Conservation (phyloP, 2,888 invertebrate genomes). For the Hirtodrosophila alboralis region DNA sequence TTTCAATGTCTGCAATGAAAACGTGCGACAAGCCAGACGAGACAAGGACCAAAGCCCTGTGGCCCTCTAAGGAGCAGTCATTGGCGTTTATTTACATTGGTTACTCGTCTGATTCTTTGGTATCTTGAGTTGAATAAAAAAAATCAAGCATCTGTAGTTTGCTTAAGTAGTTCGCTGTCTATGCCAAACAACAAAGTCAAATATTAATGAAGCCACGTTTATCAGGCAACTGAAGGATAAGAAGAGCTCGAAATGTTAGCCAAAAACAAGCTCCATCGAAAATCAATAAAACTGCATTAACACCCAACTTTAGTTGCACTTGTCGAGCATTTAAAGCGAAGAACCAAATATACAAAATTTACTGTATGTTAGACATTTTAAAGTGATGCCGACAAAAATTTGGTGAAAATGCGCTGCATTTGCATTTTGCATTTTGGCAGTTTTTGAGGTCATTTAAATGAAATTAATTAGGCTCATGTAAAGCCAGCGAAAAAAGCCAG, state of each 20-base stretch:
- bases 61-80: not conserved
- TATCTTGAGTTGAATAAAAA: slow-evolving; percentile 49
- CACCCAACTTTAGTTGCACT: slow-evolving; percentile 3
- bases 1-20: slow-evolving; percentile 77
- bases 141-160: slow-evolving; percentile 60
- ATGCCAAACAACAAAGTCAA: slow-evolving; percentile 34
- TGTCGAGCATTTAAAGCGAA: slow-evolving; percentile 25
- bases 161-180: slow-evolving; percentile 48
- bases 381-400: slow-evolving; percentile 37
- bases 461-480: slow-evolving; percentile 82
- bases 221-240: slow-evolving; percentile 36
- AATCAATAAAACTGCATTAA: slow-evolving; percentile 63
- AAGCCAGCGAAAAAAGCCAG: slow-evolving; percentile 63
- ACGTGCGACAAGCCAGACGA: slow-evolving; percentile 61
- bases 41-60: slow-evolving; percentile 18
- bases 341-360: slow-evolving; percentile 18
- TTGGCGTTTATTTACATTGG: slow-evolving; percentile 49
- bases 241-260: slow-evolving; percentile 6
- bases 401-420: slow-evolving; percentile 48
- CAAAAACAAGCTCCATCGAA: slow-evolving; percentile 13
- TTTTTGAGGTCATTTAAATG: slow-evolving; percentile 71
- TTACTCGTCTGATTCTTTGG: slow-evolving; percentile 38
- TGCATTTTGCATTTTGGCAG: slow-evolving; percentile 53
- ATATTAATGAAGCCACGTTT: slow-evolving; percentile 69
- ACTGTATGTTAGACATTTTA: slow-evolving; percentile 21